These are phyloP conservation scores for Ceyx melanurus DNA, from an alignment of 2,113 vertebrate species.

Conservation along the genomic window DNA sequence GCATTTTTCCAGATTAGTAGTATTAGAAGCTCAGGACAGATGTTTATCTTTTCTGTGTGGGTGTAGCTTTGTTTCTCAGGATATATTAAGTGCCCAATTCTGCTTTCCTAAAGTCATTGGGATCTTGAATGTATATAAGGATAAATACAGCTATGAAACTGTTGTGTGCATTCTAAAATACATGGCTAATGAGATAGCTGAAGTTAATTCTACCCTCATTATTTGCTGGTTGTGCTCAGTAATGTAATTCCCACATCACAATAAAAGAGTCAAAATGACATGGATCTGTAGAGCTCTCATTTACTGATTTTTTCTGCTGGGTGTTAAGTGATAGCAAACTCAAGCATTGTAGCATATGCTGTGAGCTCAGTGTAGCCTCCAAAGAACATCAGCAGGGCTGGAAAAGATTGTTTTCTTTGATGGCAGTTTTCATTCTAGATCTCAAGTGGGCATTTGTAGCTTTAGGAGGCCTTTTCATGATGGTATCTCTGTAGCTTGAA, in stretches of 20 bases:
- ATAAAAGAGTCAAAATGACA: not conserved
- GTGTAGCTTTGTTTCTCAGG: not conserved
- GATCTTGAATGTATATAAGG: not conserved
- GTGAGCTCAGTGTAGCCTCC: not conserved
- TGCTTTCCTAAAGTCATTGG: not conserved
- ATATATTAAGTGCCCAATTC: not conserved
- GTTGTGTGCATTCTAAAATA: not conserved
- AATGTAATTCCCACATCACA: not conserved
- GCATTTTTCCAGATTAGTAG: not conserved
- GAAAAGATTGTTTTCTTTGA: not conserved
- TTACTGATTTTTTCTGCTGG: not conserved
- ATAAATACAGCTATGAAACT: not conserved
- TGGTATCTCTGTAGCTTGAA: rapidly evolving
- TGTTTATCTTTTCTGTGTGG: not conserved
- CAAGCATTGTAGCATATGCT: not conserved
- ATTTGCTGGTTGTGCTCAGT: not conserved
- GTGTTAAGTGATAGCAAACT: not conserved
- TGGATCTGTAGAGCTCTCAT: not conserved
- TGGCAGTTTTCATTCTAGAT: not conserved
- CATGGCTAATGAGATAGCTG: not conserved
- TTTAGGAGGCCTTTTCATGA: not conserved
- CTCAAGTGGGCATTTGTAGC: not conserved
- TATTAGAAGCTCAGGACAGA: not conserved
- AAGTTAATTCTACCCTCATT: not conserved
- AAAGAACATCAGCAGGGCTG: not conserved